Base-by-base conservation (phyloP, 2,888 invertebrate species). In the Yponomeuta plumbellus region DNA sequence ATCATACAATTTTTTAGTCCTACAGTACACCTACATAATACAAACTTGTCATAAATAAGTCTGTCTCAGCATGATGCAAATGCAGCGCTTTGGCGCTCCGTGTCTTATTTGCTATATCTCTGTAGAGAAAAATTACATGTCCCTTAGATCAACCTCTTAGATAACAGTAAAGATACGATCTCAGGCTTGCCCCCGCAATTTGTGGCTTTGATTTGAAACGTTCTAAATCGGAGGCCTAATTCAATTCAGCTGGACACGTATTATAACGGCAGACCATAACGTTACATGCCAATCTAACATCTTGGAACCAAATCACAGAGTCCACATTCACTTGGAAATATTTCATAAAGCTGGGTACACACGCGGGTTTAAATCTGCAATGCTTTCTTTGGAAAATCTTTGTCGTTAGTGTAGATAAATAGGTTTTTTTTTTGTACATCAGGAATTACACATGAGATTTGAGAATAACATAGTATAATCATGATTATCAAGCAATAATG, bases 161-260 rank as follows among this genome's bases (percentile, higher is more conserved):
- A n/a, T 52, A 59, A 59, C 59, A 22, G 59, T 59, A 59, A 20
- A 13, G 21, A 59, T 59, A 59, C 22, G 21, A 58, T 58, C 20
- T 59, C 23, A 59, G 59, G 23, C 21, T 5, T 59, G 4, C 23
- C 59, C 11, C 21, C 11, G 4, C 59, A 59, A 59, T 59, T 59
- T 59, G 1, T 21, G 23, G 22, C 58, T 13, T 2, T 13, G 11
- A 59, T 13, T 21, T 22, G 11, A 39, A 17, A 20, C 39, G 62
- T 26, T 62, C 62, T 20, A 39, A 20, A 62, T 62, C 62, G 62
- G 3, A 13, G 61, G 26, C 26, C 61, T 61, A 61, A 62, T 39
- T 62, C 62, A 62, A 62, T 62, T 40, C 34, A 62, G 20, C 34
- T 62, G 62, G 62, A 62, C 40, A 62, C 62, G 20, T 62, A 62